phyloP scores from a whole-genome alignment of 2,888 invertebrate species.

The Stenichneumon culpator region DNA sequence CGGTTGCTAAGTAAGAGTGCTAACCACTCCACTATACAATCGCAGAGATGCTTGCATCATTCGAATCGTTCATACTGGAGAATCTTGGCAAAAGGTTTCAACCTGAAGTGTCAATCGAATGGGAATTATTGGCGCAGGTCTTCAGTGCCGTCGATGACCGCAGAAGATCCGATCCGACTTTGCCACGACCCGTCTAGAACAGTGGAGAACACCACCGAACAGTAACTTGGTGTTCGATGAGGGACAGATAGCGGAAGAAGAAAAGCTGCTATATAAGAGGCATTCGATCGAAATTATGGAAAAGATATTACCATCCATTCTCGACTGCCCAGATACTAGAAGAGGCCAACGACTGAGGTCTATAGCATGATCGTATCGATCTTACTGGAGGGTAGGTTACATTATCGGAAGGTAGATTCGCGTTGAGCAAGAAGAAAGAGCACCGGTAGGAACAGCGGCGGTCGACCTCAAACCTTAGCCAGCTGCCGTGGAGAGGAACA shows the following conservation, averaged over 20 bases:
- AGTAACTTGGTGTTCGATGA: not conserved
- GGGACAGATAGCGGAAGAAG: constrained; percentile 21
- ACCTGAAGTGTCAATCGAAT: not conserved
- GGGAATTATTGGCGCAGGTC: not conserved
- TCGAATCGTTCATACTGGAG: not conserved
- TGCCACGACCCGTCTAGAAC: not conserved
- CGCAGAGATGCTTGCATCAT: no score
- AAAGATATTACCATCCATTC: constrained; percentile 50
- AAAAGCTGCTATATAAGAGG: constrained; percentile 22
- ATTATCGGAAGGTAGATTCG: constrained; percentile 50
- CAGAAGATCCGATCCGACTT: not conserved
- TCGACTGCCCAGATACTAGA: constrained; percentile 35
- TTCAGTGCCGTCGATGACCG: not conserved
- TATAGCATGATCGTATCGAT: constrained; percentile 69
- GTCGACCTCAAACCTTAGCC: constrained; percentile 78
- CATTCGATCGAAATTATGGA: constrained; percentile 30
- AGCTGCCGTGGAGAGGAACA: constrained; percentile 76
- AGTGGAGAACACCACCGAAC: not conserved
- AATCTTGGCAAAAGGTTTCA: not conserved
- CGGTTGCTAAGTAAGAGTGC: no score
- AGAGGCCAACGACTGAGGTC: constrained; percentile 52
- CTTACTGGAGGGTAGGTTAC: constrained; percentile 47
- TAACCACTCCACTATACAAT: no score
- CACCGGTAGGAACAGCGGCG: constrained; percentile 59
- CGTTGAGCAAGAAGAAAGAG: constrained; percentile 50